These are phyloP conservation scores for Styela clava DNA, from an alignment of 23 tunicate species.

Conservation along the genomic window DNA sequence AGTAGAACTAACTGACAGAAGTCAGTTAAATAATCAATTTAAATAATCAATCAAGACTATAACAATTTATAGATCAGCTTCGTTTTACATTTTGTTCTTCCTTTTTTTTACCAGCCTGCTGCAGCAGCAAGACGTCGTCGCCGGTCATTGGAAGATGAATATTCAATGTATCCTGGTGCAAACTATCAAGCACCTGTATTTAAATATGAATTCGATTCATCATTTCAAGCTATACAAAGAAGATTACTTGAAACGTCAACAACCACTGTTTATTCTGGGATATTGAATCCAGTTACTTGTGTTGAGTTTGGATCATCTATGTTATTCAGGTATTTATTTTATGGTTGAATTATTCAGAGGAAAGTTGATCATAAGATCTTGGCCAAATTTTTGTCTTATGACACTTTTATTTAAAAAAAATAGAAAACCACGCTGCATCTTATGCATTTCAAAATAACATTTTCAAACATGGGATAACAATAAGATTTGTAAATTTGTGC, in stretches of 20 bases:
- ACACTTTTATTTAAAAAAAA: too few relatives aligned
- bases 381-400: too few relatives aligned
- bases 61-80: too few relatives aligned
- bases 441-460: too few relatives aligned
- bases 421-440: too few relatives aligned
- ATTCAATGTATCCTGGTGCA: slow-evolving; percentile 16
- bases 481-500: too few relatives aligned
- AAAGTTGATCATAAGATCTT: background rate
- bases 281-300: slow-evolving; percentile 82
- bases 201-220: slow-evolving; percentile 3
- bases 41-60: too few relatives aligned
- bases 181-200: background rate
- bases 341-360: background rate
- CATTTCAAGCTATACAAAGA: slow-evolving; percentile 24
- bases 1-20: too few relatives aligned
- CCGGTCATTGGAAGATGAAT: background rate
- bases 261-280: slow-evolving; percentile 42
- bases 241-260: slow-evolving; percentile 39
- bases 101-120: too few relatives aligned
- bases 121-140: slow-evolving; percentile 9
- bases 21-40: too few relatives aligned
- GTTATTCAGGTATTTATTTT: slow-evolving; percentile 51
- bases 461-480: too few relatives aligned
- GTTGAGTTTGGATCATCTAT: slow-evolving; percentile 44
- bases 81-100: too few relatives aligned